Evolutionary conservation across 2,888 invertebrate genomes (phyloP).

Genomic region (Diadegma fenestrale): DNA sequence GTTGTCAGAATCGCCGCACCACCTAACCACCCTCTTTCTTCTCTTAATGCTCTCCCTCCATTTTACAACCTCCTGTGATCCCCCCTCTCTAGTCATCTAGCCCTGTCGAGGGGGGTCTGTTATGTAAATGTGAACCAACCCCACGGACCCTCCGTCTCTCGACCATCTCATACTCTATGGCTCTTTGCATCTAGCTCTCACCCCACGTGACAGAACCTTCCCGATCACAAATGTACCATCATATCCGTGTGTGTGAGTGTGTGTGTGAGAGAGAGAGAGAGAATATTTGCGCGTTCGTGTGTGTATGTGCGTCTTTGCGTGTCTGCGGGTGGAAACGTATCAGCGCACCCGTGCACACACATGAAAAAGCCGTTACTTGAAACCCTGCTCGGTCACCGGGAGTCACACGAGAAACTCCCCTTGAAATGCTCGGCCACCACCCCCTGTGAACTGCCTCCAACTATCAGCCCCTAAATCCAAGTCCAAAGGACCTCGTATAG

Average conservation of each 20-base stretch:
- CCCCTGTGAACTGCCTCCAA: conserved; percentile 83
- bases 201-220: conserved; percentile 57
- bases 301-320: too few relatives aligned
- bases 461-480: conserved; percentile 85
- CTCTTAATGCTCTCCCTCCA: conserved; percentile 81
- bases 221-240: conserved; percentile 48
- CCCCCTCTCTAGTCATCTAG: conserved; percentile 84
- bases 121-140: conserved; percentile 84
- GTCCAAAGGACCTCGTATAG: conserved; percentile 83
- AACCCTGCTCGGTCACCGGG: conserved; percentile 64
- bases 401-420: conserved; percentile 70
- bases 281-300: too few relatives aligned
- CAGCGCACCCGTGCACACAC: conserved; percentile 44
- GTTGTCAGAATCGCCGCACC: conserved; percentile 84
- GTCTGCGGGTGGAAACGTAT: conserved; percentile 17
- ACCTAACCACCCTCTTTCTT: conserved; percentile 81
- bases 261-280: too few relatives aligned
- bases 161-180: conserved; percentile 66
- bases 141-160: conserved; percentile 74
- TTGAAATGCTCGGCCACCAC: conserved; percentile 75
- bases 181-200: conserved; percentile 71
- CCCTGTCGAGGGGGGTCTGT: conserved; percentile 84
- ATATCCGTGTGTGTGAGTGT: background rate
- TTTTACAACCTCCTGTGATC: conserved; percentile 42
- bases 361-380: conserved; percentile 67